Evolutionary conservation across 2,797 vertebrate genomes (phyloP).

Genomic region (Macropus fuliginosus): DNA sequence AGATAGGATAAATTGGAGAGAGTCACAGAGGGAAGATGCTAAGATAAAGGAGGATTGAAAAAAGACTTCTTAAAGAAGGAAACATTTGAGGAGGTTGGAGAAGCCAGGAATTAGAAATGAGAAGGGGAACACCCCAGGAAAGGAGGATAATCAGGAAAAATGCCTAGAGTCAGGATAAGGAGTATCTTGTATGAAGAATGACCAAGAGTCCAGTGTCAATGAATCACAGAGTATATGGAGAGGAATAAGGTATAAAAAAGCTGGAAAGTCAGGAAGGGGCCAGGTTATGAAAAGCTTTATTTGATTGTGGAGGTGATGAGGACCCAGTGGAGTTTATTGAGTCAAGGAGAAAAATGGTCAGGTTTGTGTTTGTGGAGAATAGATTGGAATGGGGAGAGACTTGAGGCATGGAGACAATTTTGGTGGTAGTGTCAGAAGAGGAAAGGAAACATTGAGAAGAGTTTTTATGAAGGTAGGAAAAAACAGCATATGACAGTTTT

Average conservation of each 20-base stretch:
- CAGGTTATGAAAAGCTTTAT: neutral
- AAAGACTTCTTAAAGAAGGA: neutral
- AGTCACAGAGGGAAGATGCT: neutral
- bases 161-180: neutral
- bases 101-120: neutral
- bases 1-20: neutral
- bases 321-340: neutral
- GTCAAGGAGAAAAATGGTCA: neutral
- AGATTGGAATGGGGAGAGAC: neutral
- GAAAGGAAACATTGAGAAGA: neutral
- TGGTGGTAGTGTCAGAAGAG: neutral
- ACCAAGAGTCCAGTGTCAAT: neutral
- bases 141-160: neutral
- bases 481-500: neutral
- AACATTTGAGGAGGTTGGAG: neutral
- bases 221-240: neutral
- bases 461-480: neutral
- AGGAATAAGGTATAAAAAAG: neutral
- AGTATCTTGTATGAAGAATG: neutral
- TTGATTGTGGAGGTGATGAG: neutral
- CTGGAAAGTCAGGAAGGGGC: neutral
- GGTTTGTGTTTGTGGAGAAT: neutral
- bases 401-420: neutral
- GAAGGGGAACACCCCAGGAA: neutral
- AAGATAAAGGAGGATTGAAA: neutral